Base-by-base conservation (phyloP, 2,888 invertebrate genomes). In the Xanthorhoe spadicearia region DNA sequence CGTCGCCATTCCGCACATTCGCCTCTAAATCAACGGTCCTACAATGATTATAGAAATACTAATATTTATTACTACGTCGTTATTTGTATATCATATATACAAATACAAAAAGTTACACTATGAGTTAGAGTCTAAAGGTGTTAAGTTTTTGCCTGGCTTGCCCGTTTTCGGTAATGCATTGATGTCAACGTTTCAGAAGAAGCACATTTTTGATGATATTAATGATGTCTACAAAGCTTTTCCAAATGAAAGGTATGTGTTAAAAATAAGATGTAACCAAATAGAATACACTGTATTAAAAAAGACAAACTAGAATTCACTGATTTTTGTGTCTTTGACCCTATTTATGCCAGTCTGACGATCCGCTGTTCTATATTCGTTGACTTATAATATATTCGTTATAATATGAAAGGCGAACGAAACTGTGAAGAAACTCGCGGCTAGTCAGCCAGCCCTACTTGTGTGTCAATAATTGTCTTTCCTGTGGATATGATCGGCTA, bases 101-200 rank as follows among this genome's bases (percentile, higher is more conserved):
- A 66, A 64, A 4, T 78, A 86, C 56, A 84, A 81, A 60, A 76
- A 75, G 48, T 62, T 80, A 10, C 83, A 88, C n/a, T 69, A 75
- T 0, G 76, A 77, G 43, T 89, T 85, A 13, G 77, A 82, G 1
- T 69, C 79, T 1, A 77, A 72, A 10, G 88, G 79, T 4, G 74
- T 92, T 1, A 91, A 86, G 48, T 85, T 77, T 65, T 18, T 83
- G 0, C 81, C 86, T 0, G 88, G 88, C 0, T 53, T 83, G 13
- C 92, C 91, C 0, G 6, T 90, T 2, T 90, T 91, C 55, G 93
- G 93, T 0, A 91, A 92, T 52, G 65, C 71, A 0, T 61, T 82
- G 0, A 61, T 69, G 0, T 80, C 82, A 50, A 80, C 81, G 0
- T 74, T 87, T 2, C 7, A 73, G 23, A 85, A 65, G 58, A 75